phyloP scores from a whole-genome alignment of 1,140 invertebrate species.

The Drosophila lacteicornis region DNA sequence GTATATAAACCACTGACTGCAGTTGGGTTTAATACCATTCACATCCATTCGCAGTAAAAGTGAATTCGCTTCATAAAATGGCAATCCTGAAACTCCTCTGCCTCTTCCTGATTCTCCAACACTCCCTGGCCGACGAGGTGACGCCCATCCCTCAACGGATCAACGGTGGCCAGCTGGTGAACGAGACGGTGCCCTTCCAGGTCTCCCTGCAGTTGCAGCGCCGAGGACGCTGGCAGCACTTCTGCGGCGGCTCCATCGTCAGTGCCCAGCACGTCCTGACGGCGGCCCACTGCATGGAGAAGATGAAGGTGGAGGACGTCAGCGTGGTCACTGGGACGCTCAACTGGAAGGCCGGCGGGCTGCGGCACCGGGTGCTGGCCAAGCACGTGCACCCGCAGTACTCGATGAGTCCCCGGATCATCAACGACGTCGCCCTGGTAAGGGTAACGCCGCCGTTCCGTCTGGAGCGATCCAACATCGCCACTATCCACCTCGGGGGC shows the following conservation, averaged over 20 bases:
- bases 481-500: constrained; percentile 55
- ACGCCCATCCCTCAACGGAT: constrained; percentile 36
- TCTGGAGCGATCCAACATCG: constrained; percentile 48
- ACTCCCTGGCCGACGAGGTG: neutral
- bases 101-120: neutral
- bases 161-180: constrained; percentile 71
- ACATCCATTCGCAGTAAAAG: neutral
- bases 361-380: constrained; percentile 51
- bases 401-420: constrained; percentile 59
- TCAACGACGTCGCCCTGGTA: constrained; percentile 79
- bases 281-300: constrained; percentile 84
- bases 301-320: constrained; percentile 70
- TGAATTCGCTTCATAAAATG: constrained; percentile 5
- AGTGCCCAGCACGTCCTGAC: constrained; percentile 79
- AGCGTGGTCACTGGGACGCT: constrained; percentile 85
- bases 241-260: constrained; percentile 84
- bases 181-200: constrained; percentile 74
- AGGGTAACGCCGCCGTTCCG: constrained; percentile 67
- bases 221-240: constrained; percentile 73
- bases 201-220: constrained; percentile 71
- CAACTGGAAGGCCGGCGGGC: constrained; percentile 84
- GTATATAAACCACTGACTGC: constrained; percentile 25
- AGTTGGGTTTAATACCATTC: neutral
- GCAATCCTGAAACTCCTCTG: neutral
- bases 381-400: constrained; percentile 75